Percentiles rank a stretch among this genome's conserved stretches.
phyloP scores from a whole-genome alignment of 2,888 invertebrate genomes.

The Steinernema carpocapsae region DNA sequence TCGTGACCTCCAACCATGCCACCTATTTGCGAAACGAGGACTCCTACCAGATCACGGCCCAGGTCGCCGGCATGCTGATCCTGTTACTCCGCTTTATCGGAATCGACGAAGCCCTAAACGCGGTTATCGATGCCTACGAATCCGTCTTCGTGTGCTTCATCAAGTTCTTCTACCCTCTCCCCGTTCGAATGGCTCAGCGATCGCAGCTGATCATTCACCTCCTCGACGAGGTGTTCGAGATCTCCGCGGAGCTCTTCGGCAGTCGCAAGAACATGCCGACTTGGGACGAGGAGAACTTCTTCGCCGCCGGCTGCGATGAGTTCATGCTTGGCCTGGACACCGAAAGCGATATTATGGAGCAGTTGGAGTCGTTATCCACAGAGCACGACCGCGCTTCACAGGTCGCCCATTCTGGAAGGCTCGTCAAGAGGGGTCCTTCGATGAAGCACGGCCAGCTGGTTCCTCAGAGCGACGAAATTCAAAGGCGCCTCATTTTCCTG shows the following conservation, averaged over 20 bases:
- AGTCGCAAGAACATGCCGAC: background rate
- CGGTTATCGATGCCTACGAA: background rate
- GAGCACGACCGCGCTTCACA: background rate
- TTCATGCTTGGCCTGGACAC: background rate
- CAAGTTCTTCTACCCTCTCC: background rate
- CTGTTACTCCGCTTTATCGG: background rate
- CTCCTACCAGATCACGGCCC: background rate
- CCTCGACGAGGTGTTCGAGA: conserved; percentile 2
- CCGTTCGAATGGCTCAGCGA: background rate
- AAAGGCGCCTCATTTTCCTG: background rate
- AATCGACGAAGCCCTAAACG: background rate
- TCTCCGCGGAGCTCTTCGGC: conserved; percentile 9
- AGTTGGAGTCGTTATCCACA: background rate
- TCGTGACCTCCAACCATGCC: background rate
- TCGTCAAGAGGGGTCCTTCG: background rate
- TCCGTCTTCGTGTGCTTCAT: background rate
- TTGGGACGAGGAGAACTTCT: background rate
- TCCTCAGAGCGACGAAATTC: conserved; percentile 11
- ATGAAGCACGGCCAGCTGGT: background rate
- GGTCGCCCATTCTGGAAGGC: background rate
- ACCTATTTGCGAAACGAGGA: background rate
- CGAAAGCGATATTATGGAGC: background rate
- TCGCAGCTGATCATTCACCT: background rate
- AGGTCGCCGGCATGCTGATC: background rate
- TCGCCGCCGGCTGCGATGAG: background rate